phyloP scores from a whole-genome alignment of 2,888 invertebrate species.

The Sabellastarte sp. region DNA sequence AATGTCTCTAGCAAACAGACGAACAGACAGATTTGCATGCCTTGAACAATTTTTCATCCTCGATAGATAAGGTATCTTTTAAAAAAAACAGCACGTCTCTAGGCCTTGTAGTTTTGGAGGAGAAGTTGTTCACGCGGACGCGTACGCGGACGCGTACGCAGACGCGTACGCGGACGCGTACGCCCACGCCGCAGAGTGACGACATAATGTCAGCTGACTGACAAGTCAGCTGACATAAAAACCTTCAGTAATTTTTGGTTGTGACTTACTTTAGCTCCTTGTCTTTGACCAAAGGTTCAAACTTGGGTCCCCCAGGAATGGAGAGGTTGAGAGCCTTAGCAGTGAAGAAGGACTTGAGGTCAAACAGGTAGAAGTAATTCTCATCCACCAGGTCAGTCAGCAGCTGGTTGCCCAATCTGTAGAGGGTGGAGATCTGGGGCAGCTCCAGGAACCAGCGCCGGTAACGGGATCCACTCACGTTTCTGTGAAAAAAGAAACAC shows the following conservation, averaged over 20 bases:
- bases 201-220: no score
- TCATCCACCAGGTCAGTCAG: constrained; percentile 96
- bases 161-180: no score
- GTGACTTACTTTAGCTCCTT: constrained; percentile 80
- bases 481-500: constrained; percentile 60
- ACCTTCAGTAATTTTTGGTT: background rate
- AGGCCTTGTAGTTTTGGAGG: no score
- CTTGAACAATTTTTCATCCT: no score
- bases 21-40: no score
- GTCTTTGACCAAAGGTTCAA: constrained; percentile 98
- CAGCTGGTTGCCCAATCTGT: constrained; percentile 94
- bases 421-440: constrained; percentile 96
- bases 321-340: constrained; percentile 99
- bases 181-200: no score
- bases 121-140: no score
- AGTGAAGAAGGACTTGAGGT: constrained; percentile 98
- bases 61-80: no score
- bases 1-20: no score
- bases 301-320: constrained; percentile 99
- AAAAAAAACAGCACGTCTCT: no score
- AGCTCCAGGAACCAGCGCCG: constrained; percentile 92
- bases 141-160: no score
- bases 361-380: constrained; percentile 98
- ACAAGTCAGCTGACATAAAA: no score
- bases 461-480: constrained; percentile 96